phyloP scores from a whole-genome alignment of 2,797 vertebrate genomes.

The Anableps anableps region DNA sequence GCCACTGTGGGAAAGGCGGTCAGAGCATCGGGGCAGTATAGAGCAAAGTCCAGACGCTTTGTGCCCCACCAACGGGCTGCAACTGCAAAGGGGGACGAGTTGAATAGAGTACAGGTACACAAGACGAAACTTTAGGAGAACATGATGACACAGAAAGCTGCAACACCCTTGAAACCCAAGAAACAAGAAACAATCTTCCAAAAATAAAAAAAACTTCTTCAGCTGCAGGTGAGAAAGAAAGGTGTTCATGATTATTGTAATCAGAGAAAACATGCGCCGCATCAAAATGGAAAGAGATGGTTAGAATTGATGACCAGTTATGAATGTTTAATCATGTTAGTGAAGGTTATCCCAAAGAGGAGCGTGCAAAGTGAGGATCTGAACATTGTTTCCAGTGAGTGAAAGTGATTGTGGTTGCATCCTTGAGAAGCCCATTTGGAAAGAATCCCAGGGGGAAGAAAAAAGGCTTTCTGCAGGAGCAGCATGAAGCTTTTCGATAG shows the following conservation, averaged over 20 bases:
- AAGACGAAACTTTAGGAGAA: conserved; percentile 28
- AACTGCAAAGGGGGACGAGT: conserved; percentile 58
- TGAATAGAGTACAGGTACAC: conserved; percentile 41
- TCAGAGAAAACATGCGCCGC: conserved; percentile 26
- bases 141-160: conserved; percentile 23
- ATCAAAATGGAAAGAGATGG: conserved; percentile 11
- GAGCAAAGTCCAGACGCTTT: conserved; percentile 96
- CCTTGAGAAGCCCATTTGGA: conserved; percentile 16
- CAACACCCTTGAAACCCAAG: conserved; percentile 46
- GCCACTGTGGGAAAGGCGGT: conserved; percentile 97
- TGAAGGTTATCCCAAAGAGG: conserved; percentile 17
- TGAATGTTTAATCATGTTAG: conserved; percentile 51
- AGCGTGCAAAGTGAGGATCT: conserved; percentile 30
- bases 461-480: conserved; percentile 32
- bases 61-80: conserved; percentile 93
- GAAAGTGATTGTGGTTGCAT: conserved; percentile 5
- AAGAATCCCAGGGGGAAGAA: conserved; percentile 15
- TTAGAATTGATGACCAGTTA: conserved; percentile 32
- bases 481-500: conserved; percentile 32
- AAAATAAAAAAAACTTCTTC: conserved; percentile 46
- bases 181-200: conserved; percentile 29
- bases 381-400: conserved; percentile 7
- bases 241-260: conserved; percentile 28
- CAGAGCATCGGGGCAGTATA: conserved; percentile 96
- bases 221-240: conserved; percentile 58